Evolutionary conservation across 2,113 vertebrate species (phyloP).

Genomic region (Urocolius indicus): DNA sequence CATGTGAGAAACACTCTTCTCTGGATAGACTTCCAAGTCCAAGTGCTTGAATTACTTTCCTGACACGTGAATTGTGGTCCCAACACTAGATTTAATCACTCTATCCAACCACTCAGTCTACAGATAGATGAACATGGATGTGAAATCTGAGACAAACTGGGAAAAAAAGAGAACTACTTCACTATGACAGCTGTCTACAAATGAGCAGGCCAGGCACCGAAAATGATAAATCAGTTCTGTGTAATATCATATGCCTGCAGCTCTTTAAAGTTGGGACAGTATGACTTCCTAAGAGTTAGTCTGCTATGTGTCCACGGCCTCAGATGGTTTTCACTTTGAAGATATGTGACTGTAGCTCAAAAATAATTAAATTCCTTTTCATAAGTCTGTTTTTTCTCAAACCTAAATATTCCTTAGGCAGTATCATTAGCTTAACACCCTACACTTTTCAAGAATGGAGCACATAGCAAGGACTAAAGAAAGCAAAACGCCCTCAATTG

Average conservation of each 20-base stretch:
- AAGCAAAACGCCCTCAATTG: background rate
- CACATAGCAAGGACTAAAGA: background rate
- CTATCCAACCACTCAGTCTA: background rate
- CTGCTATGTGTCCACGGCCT: background rate
- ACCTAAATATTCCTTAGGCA: background rate
- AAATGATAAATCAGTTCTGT: slow-evolving; percentile 28
- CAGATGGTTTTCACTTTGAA: slow-evolving; percentile 41
- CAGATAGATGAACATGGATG: background rate
- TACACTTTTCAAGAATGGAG: background rate
- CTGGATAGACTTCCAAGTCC: background rate
- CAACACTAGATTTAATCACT: background rate
- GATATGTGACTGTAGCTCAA: background rate
- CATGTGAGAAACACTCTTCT: background rate
- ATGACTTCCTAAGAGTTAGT: background rate
- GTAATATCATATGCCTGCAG: slow-evolving; percentile 13
- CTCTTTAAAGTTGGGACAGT: background rate
- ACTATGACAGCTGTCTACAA: slow-evolving; percentile 19
- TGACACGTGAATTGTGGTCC: background rate
- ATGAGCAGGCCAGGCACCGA: background rate
- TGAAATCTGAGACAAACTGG: slow-evolving; percentile 20
- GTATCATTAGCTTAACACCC: background rate
- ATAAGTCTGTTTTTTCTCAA: slow-evolving; percentile 9
- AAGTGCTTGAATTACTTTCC: background rate
- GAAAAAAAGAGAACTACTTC: background rate
- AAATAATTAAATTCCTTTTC: slow-evolving; percentile 47